Conservation (phyloP, 2,888 invertebrate genomes). For the Sericinus montela region DNA sequence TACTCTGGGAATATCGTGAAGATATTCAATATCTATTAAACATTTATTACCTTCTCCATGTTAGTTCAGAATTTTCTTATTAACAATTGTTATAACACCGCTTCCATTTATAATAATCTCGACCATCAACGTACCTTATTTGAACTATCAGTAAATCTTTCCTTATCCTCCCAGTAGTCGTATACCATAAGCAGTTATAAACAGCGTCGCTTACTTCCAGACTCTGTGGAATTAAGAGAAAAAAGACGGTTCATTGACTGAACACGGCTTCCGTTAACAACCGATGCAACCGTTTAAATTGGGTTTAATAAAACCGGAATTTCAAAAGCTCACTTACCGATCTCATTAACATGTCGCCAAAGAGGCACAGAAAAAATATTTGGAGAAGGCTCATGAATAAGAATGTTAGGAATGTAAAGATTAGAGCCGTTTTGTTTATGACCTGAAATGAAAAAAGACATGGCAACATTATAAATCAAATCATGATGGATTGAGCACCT, state of each 20-base stretch:
- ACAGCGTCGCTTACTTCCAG: conserved; percentile 35
- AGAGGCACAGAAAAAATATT: conserved; percentile 46
- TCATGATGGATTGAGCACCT: no score
- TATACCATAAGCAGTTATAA: conserved; percentile 43
- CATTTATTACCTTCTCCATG: no score
- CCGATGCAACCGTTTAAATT: conserved; percentile 7
- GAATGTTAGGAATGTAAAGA: conserved; percentile 39
- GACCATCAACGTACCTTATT: conserved; percentile 31
- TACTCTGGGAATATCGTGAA: no score
- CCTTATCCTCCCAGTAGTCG: conserved; percentile 20
- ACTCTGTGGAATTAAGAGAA: conserved; percentile 32
- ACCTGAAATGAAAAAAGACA: conserved; percentile 32
- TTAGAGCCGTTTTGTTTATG: conserved; percentile 33
- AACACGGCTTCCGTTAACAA: conserved; percentile 10
- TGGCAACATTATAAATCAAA: no score
- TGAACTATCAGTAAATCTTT: conserved; percentile 36
- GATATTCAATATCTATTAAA: no score
- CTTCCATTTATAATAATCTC: no score
- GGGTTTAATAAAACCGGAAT: conserved; percentile 7
- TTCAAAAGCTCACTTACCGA: conserved; percentile 33
- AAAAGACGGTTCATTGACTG: conserved; percentile 3
- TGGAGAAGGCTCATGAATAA: conserved; percentile 45
- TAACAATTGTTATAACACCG: no score
- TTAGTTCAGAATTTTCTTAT: no score
- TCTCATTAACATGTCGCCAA: conserved; percentile 43